phyloP scores from a whole-genome alignment of 2,888 invertebrate species.

The Girardia tigrina region DNA sequence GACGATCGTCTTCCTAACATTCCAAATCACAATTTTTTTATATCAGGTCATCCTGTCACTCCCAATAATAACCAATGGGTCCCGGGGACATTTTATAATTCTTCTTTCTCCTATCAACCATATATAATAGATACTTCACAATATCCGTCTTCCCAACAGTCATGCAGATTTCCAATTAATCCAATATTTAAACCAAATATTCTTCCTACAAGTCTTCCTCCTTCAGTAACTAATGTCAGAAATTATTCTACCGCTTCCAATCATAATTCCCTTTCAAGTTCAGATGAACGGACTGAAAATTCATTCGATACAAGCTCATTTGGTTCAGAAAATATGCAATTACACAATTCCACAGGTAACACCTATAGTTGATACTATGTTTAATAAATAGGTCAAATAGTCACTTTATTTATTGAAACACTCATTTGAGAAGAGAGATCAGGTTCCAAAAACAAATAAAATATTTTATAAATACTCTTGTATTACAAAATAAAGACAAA shows the following conservation, averaged over 20 bases:
- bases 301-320: constrained; percentile 11
- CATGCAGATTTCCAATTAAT: constrained; percentile 8
- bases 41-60: not conserved
- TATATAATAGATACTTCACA: not conserved
- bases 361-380: too few species aligned
- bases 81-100: constrained; percentile 15
- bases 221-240: constrained; percentile 12
- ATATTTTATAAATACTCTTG: too few species aligned
- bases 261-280: constrained; percentile 20
- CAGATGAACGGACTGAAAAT: not conserved
- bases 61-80: constrained; percentile 5
- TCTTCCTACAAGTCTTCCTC: constrained; percentile 14
- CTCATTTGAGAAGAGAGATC: too few species aligned
- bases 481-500: too few species aligned
- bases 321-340: constrained; percentile 16
- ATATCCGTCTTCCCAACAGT: not conserved
- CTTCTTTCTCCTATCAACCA: not conserved
- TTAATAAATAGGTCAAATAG: too few species aligned
- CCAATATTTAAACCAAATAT: constrained; percentile 19
- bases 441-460: too few species aligned
- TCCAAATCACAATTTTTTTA: constrained; percentile 12
- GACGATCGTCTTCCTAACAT: constrained; percentile 19
- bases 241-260: constrained; percentile 18
- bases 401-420: too few species aligned
- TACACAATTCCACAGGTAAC: constrained; percentile 17